Conservation (phyloP, 1,140 invertebrate genomes). For the Caerostris darwini region DNA sequence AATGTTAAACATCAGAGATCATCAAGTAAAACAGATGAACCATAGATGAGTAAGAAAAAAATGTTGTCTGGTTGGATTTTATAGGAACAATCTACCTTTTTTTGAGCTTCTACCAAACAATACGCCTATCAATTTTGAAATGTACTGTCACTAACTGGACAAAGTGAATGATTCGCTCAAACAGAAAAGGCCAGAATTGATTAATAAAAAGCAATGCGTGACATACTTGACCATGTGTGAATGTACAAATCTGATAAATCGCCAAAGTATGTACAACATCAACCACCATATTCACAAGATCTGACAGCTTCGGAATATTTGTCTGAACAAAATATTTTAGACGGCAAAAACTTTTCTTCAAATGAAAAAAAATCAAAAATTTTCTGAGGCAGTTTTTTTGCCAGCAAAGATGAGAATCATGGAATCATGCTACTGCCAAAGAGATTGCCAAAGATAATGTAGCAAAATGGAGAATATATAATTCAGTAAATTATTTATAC, state of each 20-base stretch:
- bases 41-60: too few species aligned
- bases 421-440: not conserved
- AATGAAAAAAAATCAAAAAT: not conserved
- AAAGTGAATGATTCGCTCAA: not conserved
- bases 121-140: not conserved
- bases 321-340: not conserved
- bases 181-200: not conserved
- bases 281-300: not conserved
- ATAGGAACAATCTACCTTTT: not conserved
- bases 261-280: not conserved
- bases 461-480: not conserved
- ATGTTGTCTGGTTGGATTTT: too few species aligned
- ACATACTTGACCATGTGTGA: not conserved
- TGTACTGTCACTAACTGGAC: not conserved
- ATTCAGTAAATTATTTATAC: not conserved
- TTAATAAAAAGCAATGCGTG: too few species aligned
- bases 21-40: too few species aligned
- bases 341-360: not conserved
- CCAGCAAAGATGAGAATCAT: not conserved
- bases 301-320: not conserved
- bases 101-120: conserved; percentile 80
- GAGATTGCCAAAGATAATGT: too few species aligned
- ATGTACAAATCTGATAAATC: not conserved
- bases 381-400: not conserved
- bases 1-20: too few species aligned